These are phyloP conservation scores for Coptotermes formosanus DNA, from an alignment of 1,140 invertebrate genomes.

Conservation along the genomic window DNA sequence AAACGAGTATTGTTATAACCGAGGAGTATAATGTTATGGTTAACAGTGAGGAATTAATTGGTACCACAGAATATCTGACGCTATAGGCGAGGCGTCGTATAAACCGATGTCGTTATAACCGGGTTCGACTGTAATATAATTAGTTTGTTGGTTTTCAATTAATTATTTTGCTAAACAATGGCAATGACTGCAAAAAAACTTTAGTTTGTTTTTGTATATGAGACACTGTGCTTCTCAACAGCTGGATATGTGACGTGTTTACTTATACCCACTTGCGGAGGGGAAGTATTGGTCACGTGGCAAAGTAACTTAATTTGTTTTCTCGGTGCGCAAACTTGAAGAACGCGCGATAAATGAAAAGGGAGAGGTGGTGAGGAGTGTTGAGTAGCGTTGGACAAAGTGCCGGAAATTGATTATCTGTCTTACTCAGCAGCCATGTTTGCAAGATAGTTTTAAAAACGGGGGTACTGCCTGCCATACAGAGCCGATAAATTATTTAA, in stretches of 20 bases:
- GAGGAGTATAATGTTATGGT: no score
- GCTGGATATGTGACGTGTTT: background rate
- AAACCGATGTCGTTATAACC: no score
- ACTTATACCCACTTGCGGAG: background rate
- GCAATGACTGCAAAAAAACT: no score
- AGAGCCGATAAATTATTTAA: conserved; percentile 8
- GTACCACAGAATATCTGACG: no score
- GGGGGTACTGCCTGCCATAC: background rate
- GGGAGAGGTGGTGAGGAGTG: background rate
- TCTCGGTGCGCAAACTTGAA: conserved; percentile 16
- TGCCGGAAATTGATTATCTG: conserved; percentile 12
- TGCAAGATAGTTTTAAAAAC: background rate
- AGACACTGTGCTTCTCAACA: background rate
- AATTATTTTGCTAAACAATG: no score
- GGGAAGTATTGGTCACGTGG: background rate
- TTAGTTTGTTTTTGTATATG: background rate
- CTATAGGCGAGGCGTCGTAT: no score
- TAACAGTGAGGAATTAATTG: no score
- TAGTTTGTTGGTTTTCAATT: no score
- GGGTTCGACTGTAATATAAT: no score
- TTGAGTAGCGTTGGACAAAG: background rate
- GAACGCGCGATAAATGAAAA: background rate
- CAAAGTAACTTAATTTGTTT: background rate
- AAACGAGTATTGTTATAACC: no score
- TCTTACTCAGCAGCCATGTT: background rate